phyloP scores from a whole-genome alignment of 2,113 vertebrate genomes.

The Perccottus glenii region DNA sequence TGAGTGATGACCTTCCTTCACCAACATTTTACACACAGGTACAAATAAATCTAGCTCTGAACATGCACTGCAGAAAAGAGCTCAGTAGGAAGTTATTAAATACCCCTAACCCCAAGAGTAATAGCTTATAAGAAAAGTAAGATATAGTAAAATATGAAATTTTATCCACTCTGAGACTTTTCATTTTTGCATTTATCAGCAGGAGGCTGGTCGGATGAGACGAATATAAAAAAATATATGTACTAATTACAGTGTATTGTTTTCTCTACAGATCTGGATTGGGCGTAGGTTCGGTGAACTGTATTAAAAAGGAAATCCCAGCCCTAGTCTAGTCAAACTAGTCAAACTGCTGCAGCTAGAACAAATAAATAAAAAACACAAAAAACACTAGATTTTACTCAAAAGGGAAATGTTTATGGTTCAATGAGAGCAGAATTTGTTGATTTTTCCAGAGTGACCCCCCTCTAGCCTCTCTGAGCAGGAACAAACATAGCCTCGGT shows the following conservation, averaged over 20 bases:
- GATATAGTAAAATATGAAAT: constrained; percentile 3
- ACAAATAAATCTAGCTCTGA: neutral
- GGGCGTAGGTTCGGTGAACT: neutral
- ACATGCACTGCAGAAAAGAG: neutral
- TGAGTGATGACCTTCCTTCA: constrained; percentile 8
- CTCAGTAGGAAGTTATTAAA: neutral
- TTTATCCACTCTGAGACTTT: constrained; percentile 1
- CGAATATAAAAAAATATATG: neutral
- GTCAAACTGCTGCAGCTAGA: too few relatives aligned
- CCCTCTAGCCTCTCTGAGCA: constrained; percentile 8
- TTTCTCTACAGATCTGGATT: neutral
- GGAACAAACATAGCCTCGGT: constrained; percentile 19
- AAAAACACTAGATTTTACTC: neutral
- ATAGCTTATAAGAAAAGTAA: constrained; percentile 5
- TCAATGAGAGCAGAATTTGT: neutral
- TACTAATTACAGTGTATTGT: constrained; percentile 2
- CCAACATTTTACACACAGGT: constrained; percentile 3
- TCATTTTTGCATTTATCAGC: neutral
- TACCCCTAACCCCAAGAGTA: constrained; percentile 2
- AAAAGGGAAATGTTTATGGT: constrained; percentile 7
- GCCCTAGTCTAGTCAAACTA: too few relatives aligned
- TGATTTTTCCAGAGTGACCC: constrained; percentile 27
- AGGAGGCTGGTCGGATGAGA: neutral
- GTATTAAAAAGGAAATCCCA: too few relatives aligned
- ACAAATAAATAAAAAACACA: neutral